These are phyloP conservation scores for Neodiprion lecontei DNA, from an alignment of 1,140 invertebrate species.

Conservation along the genomic window DNA sequence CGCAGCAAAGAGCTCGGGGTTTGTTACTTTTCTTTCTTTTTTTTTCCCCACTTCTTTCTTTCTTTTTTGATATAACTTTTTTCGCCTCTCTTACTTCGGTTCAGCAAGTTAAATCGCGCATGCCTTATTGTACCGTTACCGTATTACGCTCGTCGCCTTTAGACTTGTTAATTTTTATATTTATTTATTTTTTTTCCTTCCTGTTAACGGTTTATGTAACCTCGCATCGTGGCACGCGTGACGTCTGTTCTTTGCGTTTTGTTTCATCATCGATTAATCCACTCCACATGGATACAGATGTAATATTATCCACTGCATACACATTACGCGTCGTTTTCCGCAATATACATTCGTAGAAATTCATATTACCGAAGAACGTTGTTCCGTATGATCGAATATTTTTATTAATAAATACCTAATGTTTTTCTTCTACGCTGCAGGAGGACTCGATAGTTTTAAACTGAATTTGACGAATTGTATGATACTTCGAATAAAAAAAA, in stretches of 20 bases:
- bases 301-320: no score
- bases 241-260: neutral
- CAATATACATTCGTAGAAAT: no score
- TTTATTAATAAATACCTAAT: no score
- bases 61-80: neutral
- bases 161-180: neutral
- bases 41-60: conserved; percentile 10
- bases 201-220: neutral
- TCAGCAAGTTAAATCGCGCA: conserved; percentile 10
- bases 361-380: no score
- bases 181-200: neutral
- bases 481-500: no score
- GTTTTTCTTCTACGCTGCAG: no score
- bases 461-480: no score
- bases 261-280: no score
- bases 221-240: neutral
- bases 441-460: no score
- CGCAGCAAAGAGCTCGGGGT: conserved; percentile 9
- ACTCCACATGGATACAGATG: no score
- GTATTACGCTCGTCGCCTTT: neutral
- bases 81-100: neutral
- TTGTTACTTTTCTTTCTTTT: conserved; percentile 20
- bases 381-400: no score
- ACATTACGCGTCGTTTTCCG: no score
- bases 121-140: neutral